phyloP scores from a whole-genome alignment of 37 sponge, comb jelly and placozoan species.

The Eunapius fragilis region DNA sequence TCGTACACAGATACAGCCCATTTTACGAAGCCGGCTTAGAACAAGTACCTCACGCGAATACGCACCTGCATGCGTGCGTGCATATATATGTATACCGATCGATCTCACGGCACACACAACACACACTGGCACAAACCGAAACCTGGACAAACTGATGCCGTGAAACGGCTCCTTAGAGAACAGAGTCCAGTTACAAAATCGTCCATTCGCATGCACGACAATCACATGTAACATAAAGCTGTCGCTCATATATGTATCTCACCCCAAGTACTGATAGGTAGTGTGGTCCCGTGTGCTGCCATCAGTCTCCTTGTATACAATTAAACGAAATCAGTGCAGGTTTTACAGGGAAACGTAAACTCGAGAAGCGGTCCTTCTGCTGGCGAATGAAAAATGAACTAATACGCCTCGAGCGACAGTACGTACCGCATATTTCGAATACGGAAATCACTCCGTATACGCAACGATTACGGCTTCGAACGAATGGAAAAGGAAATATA shows the following conservation, averaged over 20 bases:
- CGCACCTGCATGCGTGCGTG: neutral
- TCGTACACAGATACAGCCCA: neutral
- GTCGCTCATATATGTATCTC: neutral
- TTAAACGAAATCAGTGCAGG: neutral
- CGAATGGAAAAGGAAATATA: slow-evolving; percentile 7
- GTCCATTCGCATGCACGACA: neutral
- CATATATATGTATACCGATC: too few species aligned
- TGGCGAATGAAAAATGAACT: neutral
- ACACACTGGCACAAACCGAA: neutral
- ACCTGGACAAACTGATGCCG: neutral
- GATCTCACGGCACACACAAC: neutral
- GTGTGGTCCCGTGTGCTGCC: neutral
- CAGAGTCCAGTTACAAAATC: neutral
- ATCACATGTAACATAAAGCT: neutral
- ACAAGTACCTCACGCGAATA: neutral
- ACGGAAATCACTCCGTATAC: neutral
- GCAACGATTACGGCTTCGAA: neutral
- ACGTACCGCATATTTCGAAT: neutral
- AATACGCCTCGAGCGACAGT: neutral
- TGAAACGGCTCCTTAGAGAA: neutral
- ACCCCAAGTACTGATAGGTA: neutral
- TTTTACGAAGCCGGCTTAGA: neutral
- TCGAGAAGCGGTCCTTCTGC: neutral
- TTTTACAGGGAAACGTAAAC: neutral
- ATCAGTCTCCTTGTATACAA: neutral